These are phyloP conservation scores for Aurelia aurita complex sp. Pacific DNA, from an alignment of 30 jellyfish, hydroid and myxozoan species.

Conservation along the genomic window DNA sequence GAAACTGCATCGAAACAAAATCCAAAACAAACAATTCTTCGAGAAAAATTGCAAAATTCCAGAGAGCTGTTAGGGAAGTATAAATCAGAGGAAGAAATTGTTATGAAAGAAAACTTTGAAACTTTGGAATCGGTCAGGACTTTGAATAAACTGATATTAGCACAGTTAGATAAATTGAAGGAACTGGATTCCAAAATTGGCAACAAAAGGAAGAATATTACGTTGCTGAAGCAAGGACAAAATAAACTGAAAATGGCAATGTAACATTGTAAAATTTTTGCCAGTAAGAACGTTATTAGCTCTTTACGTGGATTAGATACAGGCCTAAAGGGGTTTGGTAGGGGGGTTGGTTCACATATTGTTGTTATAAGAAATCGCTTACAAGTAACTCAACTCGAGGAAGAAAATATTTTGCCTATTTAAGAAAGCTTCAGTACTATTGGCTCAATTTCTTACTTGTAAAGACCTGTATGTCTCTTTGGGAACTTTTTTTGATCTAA, in stretches of 20 bases:
- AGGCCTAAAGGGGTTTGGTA: not conserved
- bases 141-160: conserved; percentile 6
- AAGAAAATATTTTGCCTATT: too few relatives aligned
- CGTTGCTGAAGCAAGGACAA: conserved; percentile 43
- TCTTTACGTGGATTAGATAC: too few relatives aligned
- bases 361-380: too few relatives aligned
- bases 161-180: conserved; percentile 3
- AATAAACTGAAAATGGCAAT: conserved; percentile 13
- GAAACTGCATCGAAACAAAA: conserved; percentile 33
- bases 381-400: too few relatives aligned
- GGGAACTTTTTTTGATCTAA: too few relatives aligned
- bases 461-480: too few relatives aligned
- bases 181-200: conserved; percentile 25
- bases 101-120: conserved; percentile 9
- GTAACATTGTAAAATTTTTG: not conserved
- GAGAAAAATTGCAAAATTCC: conserved; percentile 11
- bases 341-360: too few relatives aligned
- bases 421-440: not conserved
- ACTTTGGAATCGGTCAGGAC: conserved; percentile 38
- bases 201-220: conserved; percentile 4
- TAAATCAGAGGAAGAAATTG: conserved; percentile 40
- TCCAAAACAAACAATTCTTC: conserved; percentile 33
- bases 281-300: not conserved
- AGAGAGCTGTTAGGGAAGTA: conserved; percentile 23
- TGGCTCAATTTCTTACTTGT: too few relatives aligned